Evolutionary conservation across 2,113 vertebrate species (phyloP), one percentile per base, ranked within the genome.

Genomic region (Carettochelys insculpta): DNA sequence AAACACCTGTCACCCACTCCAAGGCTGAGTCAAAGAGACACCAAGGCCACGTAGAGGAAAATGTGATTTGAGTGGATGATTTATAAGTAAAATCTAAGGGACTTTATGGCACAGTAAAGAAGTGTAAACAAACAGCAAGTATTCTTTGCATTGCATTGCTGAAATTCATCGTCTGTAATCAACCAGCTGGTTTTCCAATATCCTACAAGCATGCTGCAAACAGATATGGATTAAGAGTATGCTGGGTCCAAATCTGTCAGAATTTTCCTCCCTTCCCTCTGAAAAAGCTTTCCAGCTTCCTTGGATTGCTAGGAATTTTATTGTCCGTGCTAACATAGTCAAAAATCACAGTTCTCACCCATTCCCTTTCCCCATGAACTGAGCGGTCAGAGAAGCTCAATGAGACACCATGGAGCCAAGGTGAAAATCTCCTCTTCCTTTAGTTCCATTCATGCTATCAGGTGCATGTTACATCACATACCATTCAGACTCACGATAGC

Each of bases 401-500:
- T 22, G 47, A 43, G 5, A 77, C 91, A 90, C 80, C 83, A 2
- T 13, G 73, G 34, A 85, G 45, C 50, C 52, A 83, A 83, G 80
- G 80, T 47, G 58, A 93, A 90, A 92, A 75, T 61, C 53, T 85
- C 86, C 75, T 51, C 16, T 50, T 93, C 90, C 75, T 78, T 86
- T 83, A 77, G 86, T 29, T 14, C 53, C n/a, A 20, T 51, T 22
- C 75, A 85, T 54, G 79, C 87, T 92, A 90, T 68, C 75, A 77
- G 71, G 77, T 83, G 81, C 10, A 86, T 86, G 58, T 92, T 22
- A 1, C 25, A 41, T 73, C 84, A 81, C 38, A 73, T 51, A 58
- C 91, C 92, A 93, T 89, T 50, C 83, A 94, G 73, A 77, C 27
- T 38, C 29, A 77, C 16, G 52, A 22, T 68, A 90, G 68, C 47